phyloP scores from a whole-genome alignment of 2,888 invertebrate species.

The Oithona nana region DNA sequence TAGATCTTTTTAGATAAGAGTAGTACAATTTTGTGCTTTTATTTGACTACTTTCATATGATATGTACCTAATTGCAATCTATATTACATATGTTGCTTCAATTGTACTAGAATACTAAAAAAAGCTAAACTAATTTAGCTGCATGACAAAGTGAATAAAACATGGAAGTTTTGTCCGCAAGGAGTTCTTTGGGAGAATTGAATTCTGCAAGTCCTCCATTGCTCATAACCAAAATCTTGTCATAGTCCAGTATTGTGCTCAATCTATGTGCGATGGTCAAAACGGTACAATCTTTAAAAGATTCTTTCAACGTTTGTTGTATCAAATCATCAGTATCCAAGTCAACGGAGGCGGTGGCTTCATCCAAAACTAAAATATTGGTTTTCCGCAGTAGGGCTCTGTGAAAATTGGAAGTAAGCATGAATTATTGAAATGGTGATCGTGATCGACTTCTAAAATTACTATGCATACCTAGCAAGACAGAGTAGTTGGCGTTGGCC shows the following conservation, averaged over 20 bases:
- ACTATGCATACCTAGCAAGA: constrained; percentile 22
- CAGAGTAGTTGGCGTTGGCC: constrained; percentile 28
- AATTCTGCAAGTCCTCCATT: constrained; percentile 58
- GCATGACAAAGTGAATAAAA: constrained; percentile 72
- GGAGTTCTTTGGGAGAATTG: constrained; percentile 47
- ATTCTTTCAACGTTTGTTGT: constrained; percentile 58
- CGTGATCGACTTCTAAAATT: too few relatives aligned
- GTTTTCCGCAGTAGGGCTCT: constrained; percentile 26
- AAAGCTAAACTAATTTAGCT: too few relatives aligned
- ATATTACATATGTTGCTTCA: too few relatives aligned
- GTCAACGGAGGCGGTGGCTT: constrained; percentile 37
- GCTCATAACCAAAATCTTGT: constrained; percentile 55
- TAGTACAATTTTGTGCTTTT: too few relatives aligned
- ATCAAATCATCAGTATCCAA: constrained; percentile 34
- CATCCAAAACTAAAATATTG: constrained; percentile 33
- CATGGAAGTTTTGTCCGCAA: constrained; percentile 45
- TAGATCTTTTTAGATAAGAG: too few relatives aligned
- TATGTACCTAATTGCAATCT: too few relatives aligned
- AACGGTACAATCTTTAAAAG: constrained; percentile 69
- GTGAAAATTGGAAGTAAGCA: too few relatives aligned
- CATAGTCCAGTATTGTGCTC: constrained; percentile 78
- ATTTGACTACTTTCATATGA: too few relatives aligned
- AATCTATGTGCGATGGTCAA: constrained; percentile 80
- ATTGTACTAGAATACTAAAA: too few relatives aligned
- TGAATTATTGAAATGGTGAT: too few relatives aligned